Evolutionary conservation across 92 coral and sea anemone genomes (phyloP).

Genomic region (Metridium senile): DNA sequence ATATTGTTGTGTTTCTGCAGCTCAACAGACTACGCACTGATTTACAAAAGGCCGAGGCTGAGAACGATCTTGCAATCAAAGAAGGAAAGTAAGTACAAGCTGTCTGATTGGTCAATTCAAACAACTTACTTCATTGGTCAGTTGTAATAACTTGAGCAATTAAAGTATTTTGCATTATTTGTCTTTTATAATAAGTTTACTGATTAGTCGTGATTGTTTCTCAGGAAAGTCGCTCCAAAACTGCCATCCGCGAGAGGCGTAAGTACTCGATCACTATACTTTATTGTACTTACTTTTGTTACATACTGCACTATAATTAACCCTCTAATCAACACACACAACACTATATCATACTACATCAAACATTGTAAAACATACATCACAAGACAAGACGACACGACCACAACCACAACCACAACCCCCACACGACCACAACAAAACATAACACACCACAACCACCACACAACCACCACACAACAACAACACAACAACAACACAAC

Average conservation of each 20-base stretch:
- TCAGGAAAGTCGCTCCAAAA: slow-evolving; percentile 72
- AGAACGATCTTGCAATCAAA: slow-evolving; percentile 81
- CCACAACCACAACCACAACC: no score
- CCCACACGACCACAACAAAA: no score
- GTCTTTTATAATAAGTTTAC: neutral
- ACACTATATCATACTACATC: no score
- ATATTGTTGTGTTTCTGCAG: slow-evolving; percentile 29
- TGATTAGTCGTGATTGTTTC: neutral
- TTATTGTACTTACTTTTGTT: no score
- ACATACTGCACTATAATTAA: no score
- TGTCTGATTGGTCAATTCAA: neutral
- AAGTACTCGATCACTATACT: no score
- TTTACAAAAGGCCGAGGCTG: slow-evolving; percentile 72
- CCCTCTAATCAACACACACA: no score
- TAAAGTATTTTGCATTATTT: neutral
- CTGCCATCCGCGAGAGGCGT: slow-evolving; percentile 30
- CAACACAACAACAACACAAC: no score
- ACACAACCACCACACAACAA: no score
- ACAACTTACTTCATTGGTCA: neutral
- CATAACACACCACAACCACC: no score
- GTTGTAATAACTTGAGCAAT: neutral
- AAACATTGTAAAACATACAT: no score
- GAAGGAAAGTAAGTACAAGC: slow-evolving; percentile 75
- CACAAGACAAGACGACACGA: no score
- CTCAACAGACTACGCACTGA: slow-evolving; percentile 79